These are phyloP conservation scores for Poecilobothrus nobilitatus DNA, from an alignment of 2,888 invertebrate genomes.

Conservation along the genomic window DNA sequence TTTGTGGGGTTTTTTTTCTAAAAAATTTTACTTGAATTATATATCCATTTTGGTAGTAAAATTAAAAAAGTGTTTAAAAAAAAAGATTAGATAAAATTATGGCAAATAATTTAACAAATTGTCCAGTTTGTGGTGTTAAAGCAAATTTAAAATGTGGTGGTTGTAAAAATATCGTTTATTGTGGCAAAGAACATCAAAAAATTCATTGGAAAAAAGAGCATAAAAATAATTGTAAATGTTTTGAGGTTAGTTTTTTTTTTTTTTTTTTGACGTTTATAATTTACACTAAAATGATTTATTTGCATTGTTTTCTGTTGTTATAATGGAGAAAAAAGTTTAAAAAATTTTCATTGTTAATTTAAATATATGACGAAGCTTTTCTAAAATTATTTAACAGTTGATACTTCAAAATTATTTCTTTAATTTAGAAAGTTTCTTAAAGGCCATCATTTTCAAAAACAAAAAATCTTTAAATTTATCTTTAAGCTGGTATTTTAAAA, in stretches of 20 bases:
- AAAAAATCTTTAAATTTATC: no score
- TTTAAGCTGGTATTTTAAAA: no score
- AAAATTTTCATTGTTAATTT: no score
- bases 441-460: no score
- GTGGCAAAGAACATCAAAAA: slow-evolving; percentile 62
- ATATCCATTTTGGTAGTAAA: background rate
- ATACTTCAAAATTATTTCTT: no score
- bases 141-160: slow-evolving; percentile 59
- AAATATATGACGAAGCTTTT: no score
- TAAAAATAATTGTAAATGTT: slow-evolving; percentile 52
- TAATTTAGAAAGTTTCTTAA: no score
- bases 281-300: no score
- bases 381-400: no score
- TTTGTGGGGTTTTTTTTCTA: background rate
- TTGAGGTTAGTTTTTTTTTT: slow-evolving; percentile 34
- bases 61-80: background rate
- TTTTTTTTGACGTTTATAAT: background rate
- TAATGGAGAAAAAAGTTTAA: no score
- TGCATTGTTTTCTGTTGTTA: no score
- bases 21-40: background rate
- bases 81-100: slow-evolving; percentile 49
- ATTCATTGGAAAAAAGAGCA: slow-evolving; percentile 62
- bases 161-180: slow-evolving; percentile 61
- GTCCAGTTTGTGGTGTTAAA: slow-evolving; percentile 54
- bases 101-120: slow-evolving; percentile 39